These are phyloP conservation scores for Brachylomia viminalis DNA, from an alignment of 2,888 invertebrate species.

Conservation along the genomic window DNA sequence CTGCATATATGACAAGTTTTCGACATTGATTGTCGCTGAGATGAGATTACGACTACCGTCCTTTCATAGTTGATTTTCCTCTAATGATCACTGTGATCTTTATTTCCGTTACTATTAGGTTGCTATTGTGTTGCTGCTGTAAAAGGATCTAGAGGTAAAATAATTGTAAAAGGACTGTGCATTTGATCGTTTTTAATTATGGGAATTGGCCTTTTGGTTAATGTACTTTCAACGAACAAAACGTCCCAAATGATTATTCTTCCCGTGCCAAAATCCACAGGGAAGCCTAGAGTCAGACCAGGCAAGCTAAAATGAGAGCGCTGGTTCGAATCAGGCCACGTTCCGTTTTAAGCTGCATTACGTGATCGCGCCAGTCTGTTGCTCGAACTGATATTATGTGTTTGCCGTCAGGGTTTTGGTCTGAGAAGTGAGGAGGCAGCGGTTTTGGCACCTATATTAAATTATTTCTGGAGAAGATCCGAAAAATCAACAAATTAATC, in stretches of 20 bases:
- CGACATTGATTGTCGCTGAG: too few species aligned
- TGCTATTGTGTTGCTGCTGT: too few species aligned
- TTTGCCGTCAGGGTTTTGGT: slow-evolving; percentile 60
- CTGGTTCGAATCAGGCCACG: slow-evolving; percentile 69
- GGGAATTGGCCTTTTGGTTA: too few species aligned
- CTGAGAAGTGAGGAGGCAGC: slow-evolving; percentile 1
- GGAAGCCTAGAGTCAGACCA: slow-evolving; percentile 20
- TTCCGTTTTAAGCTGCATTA: slow-evolving; percentile 73
- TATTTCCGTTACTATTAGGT: too few species aligned
- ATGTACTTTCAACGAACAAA: background rate
- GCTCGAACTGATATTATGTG: slow-evolving; percentile 70
- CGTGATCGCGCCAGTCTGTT: slow-evolving; percentile 70
- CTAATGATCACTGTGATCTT: too few species aligned
- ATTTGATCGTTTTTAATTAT: too few species aligned
- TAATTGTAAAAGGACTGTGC: too few species aligned
- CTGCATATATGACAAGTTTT: too few species aligned
- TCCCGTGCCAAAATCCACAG: slow-evolving; percentile 31
- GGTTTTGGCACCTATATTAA: background rate
- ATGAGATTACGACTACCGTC: too few species aligned
- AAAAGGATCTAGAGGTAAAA: too few species aligned
- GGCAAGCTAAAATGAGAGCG: slow-evolving; percentile 46
- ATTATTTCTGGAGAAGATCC: too few species aligned
- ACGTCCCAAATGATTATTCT: slow-evolving; percentile 3
- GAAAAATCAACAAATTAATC: background rate
- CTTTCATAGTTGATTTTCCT: too few species aligned